Evolutionary conservation across 1,140 invertebrate genomes (phyloP).

Genomic region (Hycleus cichorii): DNA sequence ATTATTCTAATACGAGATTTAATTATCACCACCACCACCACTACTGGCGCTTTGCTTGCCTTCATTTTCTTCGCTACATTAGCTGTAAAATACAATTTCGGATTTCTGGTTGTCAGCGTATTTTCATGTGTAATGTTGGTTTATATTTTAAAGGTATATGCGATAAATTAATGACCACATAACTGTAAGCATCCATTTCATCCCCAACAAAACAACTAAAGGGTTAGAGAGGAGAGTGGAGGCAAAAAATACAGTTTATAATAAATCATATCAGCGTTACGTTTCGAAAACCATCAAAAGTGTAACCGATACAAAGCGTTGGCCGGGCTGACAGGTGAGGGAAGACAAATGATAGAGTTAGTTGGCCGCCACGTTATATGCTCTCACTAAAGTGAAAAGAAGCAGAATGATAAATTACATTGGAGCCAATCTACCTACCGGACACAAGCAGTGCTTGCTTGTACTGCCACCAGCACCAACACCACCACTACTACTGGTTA

Average conservation of each 20-base stretch:
- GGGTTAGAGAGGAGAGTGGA: slow-evolving; percentile 14
- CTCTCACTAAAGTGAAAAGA: slow-evolving; percentile 29
- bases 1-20: slow-evolving; percentile 1
- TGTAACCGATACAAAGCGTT: slow-evolving; percentile 33
- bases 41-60: too few species aligned
- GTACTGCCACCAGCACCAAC: not conserved
- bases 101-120: too few species aligned
- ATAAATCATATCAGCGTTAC: slow-evolving; percentile 32
- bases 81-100: too few species aligned
- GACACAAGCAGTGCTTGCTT: slow-evolving; percentile 18
- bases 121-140: too few species aligned
- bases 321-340: slow-evolving; percentile 30
- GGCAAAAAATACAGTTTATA: slow-evolving; percentile 19
- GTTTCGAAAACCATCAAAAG: slow-evolving; percentile 26
- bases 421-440: slow-evolving; percentile 28
- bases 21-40: not conserved
- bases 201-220: slow-evolving; percentile 27
- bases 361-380: slow-evolving; percentile 21
- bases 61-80: too few species aligned
- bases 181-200: slow-evolving; percentile 15
- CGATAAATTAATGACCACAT: slow-evolving; percentile 4
- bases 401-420: slow-evolving; percentile 30
- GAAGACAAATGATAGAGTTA: slow-evolving; percentile 31
- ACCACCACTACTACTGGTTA: not conserved
- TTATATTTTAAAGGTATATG: too few species aligned